These are phyloP conservation scores for Tetragnatha montana DNA, from an alignment of 2,888 invertebrate genomes.

Conservation along the genomic window DNA sequence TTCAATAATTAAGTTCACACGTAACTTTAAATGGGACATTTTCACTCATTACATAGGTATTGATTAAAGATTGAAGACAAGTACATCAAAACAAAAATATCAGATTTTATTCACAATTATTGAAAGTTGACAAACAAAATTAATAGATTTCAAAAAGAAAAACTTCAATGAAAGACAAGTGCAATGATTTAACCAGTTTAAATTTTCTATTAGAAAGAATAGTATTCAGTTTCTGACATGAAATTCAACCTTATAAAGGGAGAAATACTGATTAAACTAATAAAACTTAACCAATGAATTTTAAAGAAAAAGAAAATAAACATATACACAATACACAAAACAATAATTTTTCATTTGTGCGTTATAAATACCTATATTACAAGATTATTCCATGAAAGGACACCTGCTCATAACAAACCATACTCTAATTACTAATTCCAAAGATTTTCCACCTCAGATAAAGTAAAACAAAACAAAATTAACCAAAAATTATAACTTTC, in stretches of 20 bases:
- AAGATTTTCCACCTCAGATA: background rate
- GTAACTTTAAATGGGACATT: background rate
- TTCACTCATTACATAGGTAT: background rate
- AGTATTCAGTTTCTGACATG: conserved; percentile 20
- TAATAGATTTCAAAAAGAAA: conserved; percentile 36
- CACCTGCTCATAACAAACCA: conserved; percentile 28
- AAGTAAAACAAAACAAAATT: conserved; percentile 18
- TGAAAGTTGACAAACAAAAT: conserved; percentile 52
- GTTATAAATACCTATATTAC: conserved; percentile 70
- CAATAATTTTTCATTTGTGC: conserved; percentile 69
- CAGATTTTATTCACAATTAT: conserved; percentile 63
- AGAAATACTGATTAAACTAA: conserved; percentile 69
- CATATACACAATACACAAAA: conserved; percentile 59
- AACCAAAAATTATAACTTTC: conserved; percentile 18
- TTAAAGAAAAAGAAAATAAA: conserved; percentile 42
- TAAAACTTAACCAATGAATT: conserved; percentile 62
- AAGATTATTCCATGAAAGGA: conserved; percentile 63
- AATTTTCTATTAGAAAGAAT: conserved; percentile 25
- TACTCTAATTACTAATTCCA: conserved; percentile 4
- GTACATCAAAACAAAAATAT: conserved; percentile 58
- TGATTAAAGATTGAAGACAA: background rate
- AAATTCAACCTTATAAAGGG: conserved; percentile 5
- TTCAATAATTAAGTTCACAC: too few relatives aligned
- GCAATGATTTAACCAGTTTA: conserved; percentile 49
- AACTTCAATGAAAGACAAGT: conserved; percentile 64